Base-by-base conservation (phyloP, 2,113 vertebrate species). In the Urocitellus parryii region DNA sequence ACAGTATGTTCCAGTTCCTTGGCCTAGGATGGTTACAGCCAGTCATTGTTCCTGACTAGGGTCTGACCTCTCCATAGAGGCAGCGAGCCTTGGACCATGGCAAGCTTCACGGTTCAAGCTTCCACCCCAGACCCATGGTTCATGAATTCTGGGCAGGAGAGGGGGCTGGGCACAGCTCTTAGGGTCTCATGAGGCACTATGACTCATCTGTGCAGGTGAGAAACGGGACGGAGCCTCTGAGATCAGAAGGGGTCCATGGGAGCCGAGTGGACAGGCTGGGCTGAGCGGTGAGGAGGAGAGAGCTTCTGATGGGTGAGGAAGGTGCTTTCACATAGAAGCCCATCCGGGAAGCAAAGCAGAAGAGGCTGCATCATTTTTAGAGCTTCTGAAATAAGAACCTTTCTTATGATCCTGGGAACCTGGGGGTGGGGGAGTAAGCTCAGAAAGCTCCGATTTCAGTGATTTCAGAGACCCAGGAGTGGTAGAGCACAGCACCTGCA, bases 361-460 rank as follows among this genome's bases (percentile, higher is more conserved):
- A 96, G 56, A 96, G 87, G 53, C 42, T 72, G 96, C 22, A 65
- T 85, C 93, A 42, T 76, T 0, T 88, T 78, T 53, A 45, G n/a
- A n/a, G 95, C 74, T 96, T 42, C 70, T 58, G n/a, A 56, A 67
- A 1, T 78, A 73, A 77, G 91, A 92, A 65, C 4, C 51, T 88
- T 92, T 81, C 81, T 92, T 27, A 20, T 48, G 24, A 24, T 88
- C 37, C 68, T 37, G 20, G 32, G 58, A 34, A 39, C 4, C 8
- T 8, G 5, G 12, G 29, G 17, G 5, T 42, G 39, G 32, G 39
- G 65, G 13, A 11, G 8, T 14, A 74, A 42, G n/a, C 94, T 99
- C 98, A 99, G 98, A 99, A 99, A 95, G 99, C 99, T 91, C 99
- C 99, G 0, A 99, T 99, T 97, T 99, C 99, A 67, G 99, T 99